These are phyloP conservation scores for Megaceryle maxima DNA, from an alignment of 2,113 vertebrate genomes.

Conservation along the genomic window DNA sequence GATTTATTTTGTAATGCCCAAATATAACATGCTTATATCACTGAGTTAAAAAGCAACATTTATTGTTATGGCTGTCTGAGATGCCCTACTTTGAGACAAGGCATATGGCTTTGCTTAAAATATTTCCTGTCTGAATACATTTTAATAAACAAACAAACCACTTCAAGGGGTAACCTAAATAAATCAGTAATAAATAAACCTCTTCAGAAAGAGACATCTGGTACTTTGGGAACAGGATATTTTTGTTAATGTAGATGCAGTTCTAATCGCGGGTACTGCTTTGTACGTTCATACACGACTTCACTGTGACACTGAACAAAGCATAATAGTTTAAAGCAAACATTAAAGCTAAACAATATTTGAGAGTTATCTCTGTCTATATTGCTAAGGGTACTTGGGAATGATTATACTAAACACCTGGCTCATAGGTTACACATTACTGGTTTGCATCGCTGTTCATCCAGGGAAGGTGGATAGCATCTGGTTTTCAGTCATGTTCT, in stretches of 20 bases:
- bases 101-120: conserved; percentile 34
- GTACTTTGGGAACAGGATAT: not conserved
- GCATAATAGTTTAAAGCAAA: not conserved
- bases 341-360: conserved; percentile 10
- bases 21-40: not conserved
- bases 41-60: conserved; percentile 14
- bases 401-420: conserved; percentile 1
- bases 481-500: not conserved
- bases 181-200: conserved; percentile 45
- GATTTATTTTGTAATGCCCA: conserved; percentile 56
- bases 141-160: conserved; percentile 54
- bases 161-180: conserved; percentile 55
- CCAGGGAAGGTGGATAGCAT: not conserved
- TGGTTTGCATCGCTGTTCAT: not conserved
- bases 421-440: not conserved
- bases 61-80: conserved; percentile 14
- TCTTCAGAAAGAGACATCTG: conserved; percentile 38
- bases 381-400: not conserved
- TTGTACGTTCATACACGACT: not conserved
- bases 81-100: not conserved
- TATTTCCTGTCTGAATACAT: conserved; percentile 18
- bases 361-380: not conserved
- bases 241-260: conserved; percentile 10
- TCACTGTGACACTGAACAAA: conserved; percentile 15
- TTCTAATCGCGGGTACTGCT: not conserved